Percentiles rank a stretch among this genome's conserved stretches.
These are phyloP conservation scores for Drosophila pruinosa DNA, from an alignment of 1,140 invertebrate species.

Conservation along the genomic window DNA sequence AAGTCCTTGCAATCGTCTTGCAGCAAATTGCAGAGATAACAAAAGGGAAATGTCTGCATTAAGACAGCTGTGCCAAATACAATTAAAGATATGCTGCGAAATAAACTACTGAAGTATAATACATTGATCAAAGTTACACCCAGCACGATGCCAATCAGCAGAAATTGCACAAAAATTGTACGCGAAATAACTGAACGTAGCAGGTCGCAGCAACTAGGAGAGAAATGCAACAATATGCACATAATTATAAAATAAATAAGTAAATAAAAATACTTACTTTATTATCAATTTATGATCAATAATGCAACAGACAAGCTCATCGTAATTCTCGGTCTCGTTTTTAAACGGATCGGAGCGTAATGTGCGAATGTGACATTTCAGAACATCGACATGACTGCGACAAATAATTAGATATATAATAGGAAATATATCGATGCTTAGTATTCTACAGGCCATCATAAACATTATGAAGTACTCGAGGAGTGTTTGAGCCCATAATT, in stretches of 20 bases:
- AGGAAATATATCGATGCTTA: slow-evolving; percentile 36
- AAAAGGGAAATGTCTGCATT: slow-evolving; percentile 18
- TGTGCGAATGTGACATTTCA: slow-evolving; percentile 39
- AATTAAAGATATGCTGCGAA: not conserved
- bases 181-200: not conserved
- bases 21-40: slow-evolving; percentile 9
- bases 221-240: not conserved
- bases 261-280: slow-evolving; percentile 14
- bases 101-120: not conserved
- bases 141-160: not conserved
- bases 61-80: not conserved
- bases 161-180: slow-evolving; percentile 11
- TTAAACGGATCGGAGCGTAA: slow-evolving; percentile 20
- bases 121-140: slow-evolving; percentile 3
- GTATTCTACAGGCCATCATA: not conserved
- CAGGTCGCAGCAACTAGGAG: not conserved
- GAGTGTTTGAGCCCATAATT: not conserved
- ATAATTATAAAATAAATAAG: not conserved
- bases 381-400: slow-evolving; percentile 41
- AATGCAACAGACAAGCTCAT: slow-evolving; percentile 53
- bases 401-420: slow-evolving; percentile 32
- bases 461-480: not conserved
- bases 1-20: slow-evolving; percentile 1
- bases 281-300: slow-evolving; percentile 43
- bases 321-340: slow-evolving; percentile 38